Percentiles rank a stretch among this genome's conserved stretches.
Evolutionary conservation across 1,140 invertebrate species (phyloP).

Genomic region (Ceratitis capitata): DNA sequence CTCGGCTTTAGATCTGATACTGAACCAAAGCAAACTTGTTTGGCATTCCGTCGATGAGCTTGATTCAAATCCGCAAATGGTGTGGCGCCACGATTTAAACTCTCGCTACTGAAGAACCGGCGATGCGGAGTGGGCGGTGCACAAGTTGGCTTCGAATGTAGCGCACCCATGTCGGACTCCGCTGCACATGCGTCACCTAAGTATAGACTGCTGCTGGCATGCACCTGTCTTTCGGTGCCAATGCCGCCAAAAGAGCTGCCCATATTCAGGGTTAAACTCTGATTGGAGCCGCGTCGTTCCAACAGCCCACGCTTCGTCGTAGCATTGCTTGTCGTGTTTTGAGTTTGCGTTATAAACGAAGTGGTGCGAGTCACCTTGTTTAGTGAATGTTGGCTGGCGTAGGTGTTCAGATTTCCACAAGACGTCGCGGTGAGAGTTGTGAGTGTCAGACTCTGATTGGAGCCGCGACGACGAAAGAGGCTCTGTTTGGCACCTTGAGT

Average conservation of each 20-base stretch:
- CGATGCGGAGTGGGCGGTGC: conserved; percentile 66
- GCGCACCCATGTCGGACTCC: neutral
- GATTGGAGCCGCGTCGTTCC: conserved; percentile 85
- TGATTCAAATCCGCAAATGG: conserved; percentile 48
- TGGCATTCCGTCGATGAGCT: conserved; percentile 48
- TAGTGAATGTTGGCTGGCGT: conserved; percentile 68
- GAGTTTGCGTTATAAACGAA: conserved; percentile 46
- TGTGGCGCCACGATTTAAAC: conserved; percentile 52
- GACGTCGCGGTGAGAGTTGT: conserved; percentile 57
- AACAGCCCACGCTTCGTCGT: conserved; percentile 77
- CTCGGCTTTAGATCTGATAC: conserved; percentile 59
- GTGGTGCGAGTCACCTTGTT: conserved; percentile 53
- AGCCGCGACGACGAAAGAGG: conserved; percentile 80
- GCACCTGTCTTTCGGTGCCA: conserved; percentile 36
- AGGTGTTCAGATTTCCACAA: conserved; percentile 67
- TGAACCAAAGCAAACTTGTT: conserved; percentile 58
- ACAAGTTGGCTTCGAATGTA: conserved; percentile 53
- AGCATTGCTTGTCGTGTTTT: conserved; percentile 44
- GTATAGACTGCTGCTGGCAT: conserved; percentile 39
- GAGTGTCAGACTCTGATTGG: conserved; percentile 86
- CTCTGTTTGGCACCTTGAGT: conserved; percentile 70
- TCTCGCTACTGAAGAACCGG: conserved; percentile 64
- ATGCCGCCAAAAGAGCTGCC: conserved; percentile 48
- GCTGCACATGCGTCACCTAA: conserved; percentile 38
- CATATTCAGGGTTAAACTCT: conserved; percentile 81